These are phyloP conservation scores for Numenius arquata DNA, from an alignment of 2,113 vertebrate genomes.

Conservation along the genomic window DNA sequence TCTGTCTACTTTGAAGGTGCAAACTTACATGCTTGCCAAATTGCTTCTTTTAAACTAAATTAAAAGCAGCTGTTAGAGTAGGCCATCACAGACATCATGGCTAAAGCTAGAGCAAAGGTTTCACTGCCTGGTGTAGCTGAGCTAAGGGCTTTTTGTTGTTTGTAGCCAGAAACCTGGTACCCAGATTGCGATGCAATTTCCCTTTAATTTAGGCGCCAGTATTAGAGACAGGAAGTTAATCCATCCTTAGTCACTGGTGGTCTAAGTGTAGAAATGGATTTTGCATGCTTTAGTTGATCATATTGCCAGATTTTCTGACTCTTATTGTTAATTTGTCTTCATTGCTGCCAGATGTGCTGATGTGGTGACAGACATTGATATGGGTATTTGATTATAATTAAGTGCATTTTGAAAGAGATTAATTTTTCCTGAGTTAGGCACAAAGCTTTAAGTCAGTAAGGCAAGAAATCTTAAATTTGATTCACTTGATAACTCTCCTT, in stretches of 20 bases:
- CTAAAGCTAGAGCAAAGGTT: constrained; percentile 8
- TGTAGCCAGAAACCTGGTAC: constrained; percentile 70
- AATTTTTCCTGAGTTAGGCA: constrained; percentile 35
- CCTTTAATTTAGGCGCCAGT: constrained; percentile 77
- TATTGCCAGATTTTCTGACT: constrained; percentile 77
- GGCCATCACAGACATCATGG: neutral
- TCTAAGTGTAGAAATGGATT: constrained; percentile 75
- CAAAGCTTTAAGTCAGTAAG: constrained; percentile 38
- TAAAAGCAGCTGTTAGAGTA: constrained; percentile 51
- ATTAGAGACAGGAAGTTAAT: constrained; percentile 81
- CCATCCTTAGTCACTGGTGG: constrained; percentile 76
- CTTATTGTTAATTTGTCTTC: constrained; percentile 79
- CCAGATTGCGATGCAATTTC: constrained; percentile 79
- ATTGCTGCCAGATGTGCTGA: constrained; percentile 84
- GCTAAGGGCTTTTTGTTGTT: constrained; percentile 56
- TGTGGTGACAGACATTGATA: constrained; percentile 75
- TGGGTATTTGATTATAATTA: constrained; percentile 48
- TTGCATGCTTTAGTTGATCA: constrained; percentile 74
- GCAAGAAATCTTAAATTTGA: constrained; percentile 27
- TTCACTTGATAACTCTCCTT: neutral
- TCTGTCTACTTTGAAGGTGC: constrained; percentile 45
- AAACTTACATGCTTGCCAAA: constrained; percentile 43
- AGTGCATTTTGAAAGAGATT: constrained; percentile 55
- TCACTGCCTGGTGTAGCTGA: constrained; percentile 20
- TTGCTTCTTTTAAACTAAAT: constrained; percentile 62